Conservation (phyloP, 2,797 vertebrate species). For the Diglossa cyanea region DNA sequence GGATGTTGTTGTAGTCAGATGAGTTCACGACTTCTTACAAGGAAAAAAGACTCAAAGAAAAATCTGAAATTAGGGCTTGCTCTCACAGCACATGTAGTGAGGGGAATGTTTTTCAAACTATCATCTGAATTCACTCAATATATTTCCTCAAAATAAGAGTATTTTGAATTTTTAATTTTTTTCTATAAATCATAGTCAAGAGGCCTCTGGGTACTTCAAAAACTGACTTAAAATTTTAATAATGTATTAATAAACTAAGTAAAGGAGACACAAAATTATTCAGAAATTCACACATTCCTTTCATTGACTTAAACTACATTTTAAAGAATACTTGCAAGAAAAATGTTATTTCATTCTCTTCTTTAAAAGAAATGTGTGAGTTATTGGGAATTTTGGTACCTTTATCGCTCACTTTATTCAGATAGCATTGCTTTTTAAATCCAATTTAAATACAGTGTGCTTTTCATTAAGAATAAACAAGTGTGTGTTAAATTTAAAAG, state of each 20-base stretch:
- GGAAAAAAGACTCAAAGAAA: neutral
- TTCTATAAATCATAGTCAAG: neutral
- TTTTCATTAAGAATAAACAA: neutral
- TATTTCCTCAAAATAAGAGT: neutral
- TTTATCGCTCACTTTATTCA: neutral
- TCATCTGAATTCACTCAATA: neutral
- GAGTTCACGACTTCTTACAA: neutral
- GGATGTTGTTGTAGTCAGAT: neutral
- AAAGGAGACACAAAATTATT: neutral
- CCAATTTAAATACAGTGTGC: neutral
- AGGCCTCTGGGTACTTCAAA: neutral
- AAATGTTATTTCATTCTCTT: neutral
- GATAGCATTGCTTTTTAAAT: neutral
- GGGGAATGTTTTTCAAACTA: neutral
- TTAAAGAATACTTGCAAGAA: neutral
- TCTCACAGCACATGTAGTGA: neutral
- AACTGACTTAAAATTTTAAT: neutral
- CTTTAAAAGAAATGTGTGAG: neutral
- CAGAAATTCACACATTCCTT: neutral
- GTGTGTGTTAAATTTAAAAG: neutral
- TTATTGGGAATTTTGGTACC: neutral
- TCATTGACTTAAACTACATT: neutral
- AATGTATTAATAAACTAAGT: neutral
- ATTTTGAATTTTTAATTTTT: neutral
- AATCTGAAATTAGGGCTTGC: neutral